These are phyloP conservation scores for Hyles vespertilio DNA, from an alignment of 1,140 invertebrate species.

Conservation along the genomic window DNA sequence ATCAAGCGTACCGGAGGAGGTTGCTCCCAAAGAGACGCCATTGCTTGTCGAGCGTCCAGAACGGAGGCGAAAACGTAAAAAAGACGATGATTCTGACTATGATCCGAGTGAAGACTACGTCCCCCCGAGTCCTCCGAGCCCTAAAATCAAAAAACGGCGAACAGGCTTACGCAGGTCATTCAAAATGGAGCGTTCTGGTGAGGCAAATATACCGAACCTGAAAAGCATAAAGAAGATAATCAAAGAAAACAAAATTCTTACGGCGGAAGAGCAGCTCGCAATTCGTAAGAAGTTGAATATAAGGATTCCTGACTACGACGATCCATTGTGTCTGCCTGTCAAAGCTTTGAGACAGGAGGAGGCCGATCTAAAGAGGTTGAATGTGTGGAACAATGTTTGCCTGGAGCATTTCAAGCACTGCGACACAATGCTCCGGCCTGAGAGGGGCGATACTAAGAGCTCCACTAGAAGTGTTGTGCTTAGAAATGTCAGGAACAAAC, in stretches of 20 bases:
- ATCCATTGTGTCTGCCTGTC: constrained; percentile 59
- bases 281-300: constrained; percentile 30
- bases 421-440: constrained; percentile 37
- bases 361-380: constrained; percentile 34
- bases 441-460: constrained; percentile 34
- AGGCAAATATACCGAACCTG: background rate
- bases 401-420: constrained; percentile 47
- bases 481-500: constrained; percentile 44
- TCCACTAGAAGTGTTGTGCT: constrained; percentile 49
- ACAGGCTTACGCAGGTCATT: constrained; percentile 11
- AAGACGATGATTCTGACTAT: constrained; percentile 56
- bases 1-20: constrained; percentile 1
- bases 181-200: background rate
- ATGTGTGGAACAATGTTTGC: constrained; percentile 59
- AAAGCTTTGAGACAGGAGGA: constrained; percentile 39
- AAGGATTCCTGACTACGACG: constrained; percentile 56
- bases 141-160: constrained; percentile 13
- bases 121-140: constrained; percentile 21
- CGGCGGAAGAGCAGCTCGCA: constrained; percentile 1
- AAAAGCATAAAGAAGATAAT: constrained; percentile 6
- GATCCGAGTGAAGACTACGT: constrained; percentile 42
- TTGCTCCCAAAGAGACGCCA: constrained; percentile 14
- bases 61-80: constrained; percentile 29
- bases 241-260: constrained; percentile 5
- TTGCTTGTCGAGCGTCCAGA: constrained; percentile 38